Percentiles rank a stretch among this genome's conserved stretches.
Evolutionary conservation across 2,888 invertebrate genomes (phyloP).

Genomic region (Amiota mariae): DNA sequence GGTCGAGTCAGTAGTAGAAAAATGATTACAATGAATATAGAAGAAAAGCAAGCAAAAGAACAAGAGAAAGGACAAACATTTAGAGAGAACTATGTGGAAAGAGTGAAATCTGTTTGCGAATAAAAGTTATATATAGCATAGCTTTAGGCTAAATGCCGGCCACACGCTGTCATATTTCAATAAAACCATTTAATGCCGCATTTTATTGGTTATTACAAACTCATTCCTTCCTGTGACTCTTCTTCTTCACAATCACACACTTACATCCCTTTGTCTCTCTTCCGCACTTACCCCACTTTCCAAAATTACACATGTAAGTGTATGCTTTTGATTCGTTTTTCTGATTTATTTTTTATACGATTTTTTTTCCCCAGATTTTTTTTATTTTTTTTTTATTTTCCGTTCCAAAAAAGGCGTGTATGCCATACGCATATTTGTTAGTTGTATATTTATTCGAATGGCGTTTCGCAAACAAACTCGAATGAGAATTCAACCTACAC

Average conservation of each 20-base stretch:
- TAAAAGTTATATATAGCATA: conserved; percentile 1
- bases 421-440: too few species aligned
- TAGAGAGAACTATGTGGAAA: too few species aligned
- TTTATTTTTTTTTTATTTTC: neutral
- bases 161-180: conserved; percentile 9
- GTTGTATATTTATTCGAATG: too few species aligned
- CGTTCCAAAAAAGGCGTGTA: neutral
- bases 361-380: neutral
- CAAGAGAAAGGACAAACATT: too few species aligned
- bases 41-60: neutral
- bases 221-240: neutral
- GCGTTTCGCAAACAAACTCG: too few species aligned
- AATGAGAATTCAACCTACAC: neutral
- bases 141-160: neutral
- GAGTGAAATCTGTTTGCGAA: neutral
- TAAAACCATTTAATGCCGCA: conserved; percentile 13
- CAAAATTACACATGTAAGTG: too few species aligned
- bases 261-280: too few species aligned
- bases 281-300: too few species aligned
- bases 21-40: neutral
- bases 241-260: neutral
- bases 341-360: neutral
- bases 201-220: conserved; percentile 13
- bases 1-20: too few species aligned
- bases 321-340: neutral